A percentile compares a stretch with the other conserved stretches of the same genome.
Evolutionary conservation across 2,888 invertebrate species (phyloP).

Genomic region (Meta bourneti): DNA sequence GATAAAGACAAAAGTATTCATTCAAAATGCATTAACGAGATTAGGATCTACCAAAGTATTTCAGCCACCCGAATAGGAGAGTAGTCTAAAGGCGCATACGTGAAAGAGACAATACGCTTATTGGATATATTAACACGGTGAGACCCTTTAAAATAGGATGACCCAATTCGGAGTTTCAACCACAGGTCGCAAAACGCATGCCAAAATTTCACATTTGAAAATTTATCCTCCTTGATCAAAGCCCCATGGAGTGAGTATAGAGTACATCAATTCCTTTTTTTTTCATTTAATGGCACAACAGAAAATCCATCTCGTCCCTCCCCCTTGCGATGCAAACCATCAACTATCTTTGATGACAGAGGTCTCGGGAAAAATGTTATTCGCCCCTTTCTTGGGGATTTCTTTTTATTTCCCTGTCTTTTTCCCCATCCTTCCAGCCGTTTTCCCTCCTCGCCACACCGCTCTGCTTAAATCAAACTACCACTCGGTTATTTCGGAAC

Average conservation of each 20-base stretch:
- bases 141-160: too few species aligned
- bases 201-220: too few species aligned
- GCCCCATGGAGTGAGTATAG: neutral
- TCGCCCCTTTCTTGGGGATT: slow-evolving; percentile 19
- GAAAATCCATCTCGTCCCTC: slow-evolving; percentile 61
- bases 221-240: too few species aligned
- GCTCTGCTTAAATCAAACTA: slow-evolving; percentile 65
- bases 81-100: too few species aligned
- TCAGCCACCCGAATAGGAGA: too few species aligned
- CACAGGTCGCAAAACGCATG: too few species aligned
- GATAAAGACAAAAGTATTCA: neutral
- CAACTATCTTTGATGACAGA: slow-evolving; percentile 74
- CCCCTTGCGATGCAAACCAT: slow-evolving; percentile 52
- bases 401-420: slow-evolving; percentile 39
- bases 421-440: slow-evolving; percentile 35
- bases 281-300: slow-evolving; percentile 69
- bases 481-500: slow-evolving; percentile 64
- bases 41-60: neutral
- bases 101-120: too few species aligned
- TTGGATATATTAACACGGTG: too few species aligned
- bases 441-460: slow-evolving; percentile 26
- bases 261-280: slow-evolving; percentile 52
- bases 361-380: slow-evolving; percentile 50
- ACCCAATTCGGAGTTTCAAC: too few species aligned
- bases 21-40: neutral